These are phyloP conservation scores for Pipistrellus pipistrellus DNA, from an alignment of 2,797 vertebrate genomes.

Conservation along the genomic window DNA sequence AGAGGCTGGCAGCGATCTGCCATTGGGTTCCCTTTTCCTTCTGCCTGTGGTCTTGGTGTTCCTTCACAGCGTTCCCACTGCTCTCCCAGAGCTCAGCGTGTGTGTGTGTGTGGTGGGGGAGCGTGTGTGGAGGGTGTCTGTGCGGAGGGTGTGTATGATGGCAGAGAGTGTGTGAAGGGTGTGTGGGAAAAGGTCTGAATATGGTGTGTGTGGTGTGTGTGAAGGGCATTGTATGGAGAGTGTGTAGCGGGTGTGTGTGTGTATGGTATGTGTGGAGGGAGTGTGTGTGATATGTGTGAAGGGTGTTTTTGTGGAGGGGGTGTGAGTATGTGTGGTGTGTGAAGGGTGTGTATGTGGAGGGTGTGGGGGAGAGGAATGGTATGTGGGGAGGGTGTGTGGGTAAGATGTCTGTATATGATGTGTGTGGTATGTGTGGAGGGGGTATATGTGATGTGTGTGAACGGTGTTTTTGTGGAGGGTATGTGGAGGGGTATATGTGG, in stretches of 20 bases:
- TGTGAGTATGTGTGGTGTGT: background rate
- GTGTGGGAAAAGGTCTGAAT: background rate
- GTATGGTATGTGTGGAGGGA: background rate
- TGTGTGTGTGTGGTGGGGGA: background rate
- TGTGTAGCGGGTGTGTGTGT: background rate
- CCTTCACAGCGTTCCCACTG: background rate
- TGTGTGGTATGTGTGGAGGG: background rate
- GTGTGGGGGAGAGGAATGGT: no score
- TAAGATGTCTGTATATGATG: background rate
- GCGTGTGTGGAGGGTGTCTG: no score
- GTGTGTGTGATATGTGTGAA: background rate
- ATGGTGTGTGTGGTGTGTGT: background rate
- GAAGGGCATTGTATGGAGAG: background rate
- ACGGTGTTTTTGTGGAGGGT: no score
- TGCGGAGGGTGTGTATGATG: background rate
- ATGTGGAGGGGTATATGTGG: no score
- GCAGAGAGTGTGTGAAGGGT: no score
- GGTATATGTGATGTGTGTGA: background rate
- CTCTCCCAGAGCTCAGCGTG: background rate
- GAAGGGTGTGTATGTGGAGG: background rate
- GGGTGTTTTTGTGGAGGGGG: no score
- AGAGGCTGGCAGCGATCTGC: conserved; percentile 53
- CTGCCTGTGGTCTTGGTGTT: background rate
- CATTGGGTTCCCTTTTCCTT: background rate
- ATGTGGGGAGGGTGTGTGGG: background rate